Percentiles rank a stretch among this genome's conserved stretches.
These are phyloP conservation scores for Sussaba pulchella DNA, from an alignment of 2,888 invertebrate species.

Conservation along the genomic window DNA sequence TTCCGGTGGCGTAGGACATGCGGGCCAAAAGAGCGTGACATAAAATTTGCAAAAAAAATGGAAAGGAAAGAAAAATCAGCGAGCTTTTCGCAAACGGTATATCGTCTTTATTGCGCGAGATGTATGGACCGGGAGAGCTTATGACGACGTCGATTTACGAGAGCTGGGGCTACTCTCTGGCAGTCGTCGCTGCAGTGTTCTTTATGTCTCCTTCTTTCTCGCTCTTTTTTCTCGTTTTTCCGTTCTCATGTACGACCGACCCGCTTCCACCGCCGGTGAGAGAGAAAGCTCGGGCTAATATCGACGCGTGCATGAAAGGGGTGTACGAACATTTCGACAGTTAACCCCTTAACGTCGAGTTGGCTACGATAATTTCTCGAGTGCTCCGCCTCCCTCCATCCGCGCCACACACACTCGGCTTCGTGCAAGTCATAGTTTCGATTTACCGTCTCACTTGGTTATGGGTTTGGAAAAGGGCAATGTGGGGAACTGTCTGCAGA, in stretches of 20 bases:
- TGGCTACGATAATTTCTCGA: slow-evolving; percentile 32
- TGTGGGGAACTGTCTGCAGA: not conserved
- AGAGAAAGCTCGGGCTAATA: slow-evolving; percentile 33
- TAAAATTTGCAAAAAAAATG: too few relatives aligned
- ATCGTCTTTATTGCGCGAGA: slow-evolving; percentile 52
- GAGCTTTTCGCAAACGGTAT: slow-evolving; percentile 42
- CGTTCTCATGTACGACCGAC: slow-evolving; percentile 34
- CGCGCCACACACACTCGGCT: too few relatives aligned
- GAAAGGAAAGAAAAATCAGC: slow-evolving; percentile 12
- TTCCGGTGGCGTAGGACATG: slow-evolving; percentile 7
- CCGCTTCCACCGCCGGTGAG: slow-evolving; percentile 50
- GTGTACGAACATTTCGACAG: slow-evolving; percentile 1
- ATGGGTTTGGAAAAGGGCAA: not conserved
- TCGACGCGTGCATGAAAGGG: slow-evolving; percentile 11
- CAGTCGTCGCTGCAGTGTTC: slow-evolving; percentile 40
- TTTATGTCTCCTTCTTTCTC: slow-evolving; percentile 33
- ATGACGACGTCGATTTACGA: slow-evolving; percentile 60
- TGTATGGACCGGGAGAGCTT: slow-evolving; percentile 51
- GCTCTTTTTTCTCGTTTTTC: too few relatives aligned
- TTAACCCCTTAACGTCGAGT: slow-evolving; percentile 15
- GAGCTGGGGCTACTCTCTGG: slow-evolving; percentile 33
- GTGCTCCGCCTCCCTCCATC: slow-evolving; percentile 2
- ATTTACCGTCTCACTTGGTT: not conserved
- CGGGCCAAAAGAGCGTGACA: slow-evolving; percentile 12
- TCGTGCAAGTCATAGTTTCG: not conserved